Percentiles rank a stretch among this genome's conserved stretches.
phyloP scores from a whole-genome alignment of 2,888 invertebrate species.

The Metopia argyrocephala region DNA sequence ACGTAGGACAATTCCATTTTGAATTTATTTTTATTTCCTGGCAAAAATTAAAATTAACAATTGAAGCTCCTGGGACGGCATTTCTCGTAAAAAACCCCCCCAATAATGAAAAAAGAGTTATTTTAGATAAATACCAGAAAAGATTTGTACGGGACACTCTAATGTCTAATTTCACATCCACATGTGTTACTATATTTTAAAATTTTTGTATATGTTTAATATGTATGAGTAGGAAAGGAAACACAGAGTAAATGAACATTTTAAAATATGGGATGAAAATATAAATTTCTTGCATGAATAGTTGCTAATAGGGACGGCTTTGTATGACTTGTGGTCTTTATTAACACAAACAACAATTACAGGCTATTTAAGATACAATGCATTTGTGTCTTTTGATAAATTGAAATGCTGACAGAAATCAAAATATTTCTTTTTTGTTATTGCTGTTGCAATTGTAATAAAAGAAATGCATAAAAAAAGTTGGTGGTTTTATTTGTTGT shows the following conservation, averaged over 20 bases:
- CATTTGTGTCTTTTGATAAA: conserved; percentile 16
- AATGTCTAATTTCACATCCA: too few relatives aligned
- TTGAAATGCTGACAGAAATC: background rate
- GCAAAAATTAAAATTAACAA: too few relatives aligned
- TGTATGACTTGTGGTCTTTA: background rate
- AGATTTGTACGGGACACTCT: too few relatives aligned
- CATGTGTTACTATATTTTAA: too few relatives aligned
- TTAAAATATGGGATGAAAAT: too few relatives aligned
- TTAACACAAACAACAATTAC: background rate
- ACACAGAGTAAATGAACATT: too few relatives aligned
- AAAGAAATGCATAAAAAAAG: background rate
- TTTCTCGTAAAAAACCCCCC: too few relatives aligned
- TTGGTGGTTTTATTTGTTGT: background rate
- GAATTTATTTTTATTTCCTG: too few relatives aligned
- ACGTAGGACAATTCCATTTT: too few relatives aligned
- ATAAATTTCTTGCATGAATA: background rate
- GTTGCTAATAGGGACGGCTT: background rate
- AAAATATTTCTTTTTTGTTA: conserved; percentile 2
- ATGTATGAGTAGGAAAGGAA: background rate
- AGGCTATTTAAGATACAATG: background rate
- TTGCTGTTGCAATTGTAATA: background rate
- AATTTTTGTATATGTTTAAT: background rate
- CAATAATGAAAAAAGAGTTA: too few relatives aligned
- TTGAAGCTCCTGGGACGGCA: too few relatives aligned
- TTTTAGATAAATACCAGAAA: too few relatives aligned